Evolutionary conservation across 2,113 vertebrate genomes (phyloP).

Genomic region (Smithornis capensis): DNA sequence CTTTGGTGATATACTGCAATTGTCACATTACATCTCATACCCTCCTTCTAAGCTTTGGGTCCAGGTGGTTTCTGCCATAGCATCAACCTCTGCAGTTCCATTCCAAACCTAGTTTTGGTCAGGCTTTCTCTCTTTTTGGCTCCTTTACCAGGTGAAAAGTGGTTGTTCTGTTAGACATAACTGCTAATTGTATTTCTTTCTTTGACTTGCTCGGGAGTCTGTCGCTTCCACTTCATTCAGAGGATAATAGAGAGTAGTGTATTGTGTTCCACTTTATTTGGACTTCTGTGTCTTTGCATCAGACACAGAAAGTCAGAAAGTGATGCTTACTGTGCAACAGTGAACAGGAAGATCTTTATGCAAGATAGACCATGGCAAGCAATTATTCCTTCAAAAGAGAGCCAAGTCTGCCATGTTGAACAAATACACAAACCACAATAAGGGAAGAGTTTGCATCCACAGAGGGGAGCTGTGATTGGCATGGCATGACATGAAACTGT

Average conservation of each 20-base stretch:
- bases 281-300: neutral
- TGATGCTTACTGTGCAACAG: neutral
- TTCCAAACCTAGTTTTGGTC: neutral
- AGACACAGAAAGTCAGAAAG: too few species aligned
- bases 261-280: neutral
- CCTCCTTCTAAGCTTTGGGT: neutral
- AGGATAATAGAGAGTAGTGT: neutral
- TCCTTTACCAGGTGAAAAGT: neutral
- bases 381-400: neutral
- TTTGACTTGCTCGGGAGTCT: neutral
- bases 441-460: neutral
- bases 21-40: neutral
- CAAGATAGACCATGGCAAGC: neutral
- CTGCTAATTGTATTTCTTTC: neutral
- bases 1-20: neutral
- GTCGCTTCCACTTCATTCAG: neutral
- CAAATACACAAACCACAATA: neutral
- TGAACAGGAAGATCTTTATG: neutral
- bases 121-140: neutral
- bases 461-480: neutral
- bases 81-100: neutral
- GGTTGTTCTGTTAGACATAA: neutral
- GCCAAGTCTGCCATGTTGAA: neutral
- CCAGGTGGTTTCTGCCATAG: neutral
- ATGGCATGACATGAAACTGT: neutral